Base-by-base conservation (phyloP, 2,113 vertebrate species). In the Pelobates fuscus region DNA sequence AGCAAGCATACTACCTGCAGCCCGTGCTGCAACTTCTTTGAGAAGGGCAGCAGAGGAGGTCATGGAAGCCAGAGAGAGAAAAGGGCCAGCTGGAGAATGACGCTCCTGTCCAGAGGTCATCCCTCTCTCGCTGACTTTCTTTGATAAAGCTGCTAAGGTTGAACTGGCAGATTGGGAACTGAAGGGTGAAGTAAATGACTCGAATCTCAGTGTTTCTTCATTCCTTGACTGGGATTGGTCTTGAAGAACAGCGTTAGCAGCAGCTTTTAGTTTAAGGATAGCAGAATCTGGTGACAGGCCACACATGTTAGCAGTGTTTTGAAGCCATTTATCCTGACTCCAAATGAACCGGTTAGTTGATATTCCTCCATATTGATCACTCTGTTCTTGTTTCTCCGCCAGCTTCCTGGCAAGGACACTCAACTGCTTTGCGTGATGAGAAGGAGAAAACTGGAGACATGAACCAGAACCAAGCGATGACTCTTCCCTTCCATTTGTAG, bases 91-190 rank as follows among this genome's bases (percentile, higher is more conserved):
- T 0, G 95, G 92, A 82, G 92, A 88, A 0, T 92, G 92, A 81
- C 95, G 94, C 65, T 98, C 96, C 81, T 86, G 94, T 20, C 88
- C 89, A 1, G 91, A 91, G 60, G 91, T 91, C 85, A 96, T 88
- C 81, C 93, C 94, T 81, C 97, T 89, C 87, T 99, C 96, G 6
- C 96, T 98, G 81, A 98, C 97, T 89, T 99, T 99, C 93, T 99
- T 99, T 86, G 97, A 99, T 78, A 99, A 88, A 20, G 97, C 97
- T 46, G 97, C 97, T 67, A 99, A 88, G 0, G 97, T 98, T 78
- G 97, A 99, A 84, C 97, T 99, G 78, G 97, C 97, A 2, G 97
- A 99, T 90, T 99, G 97, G 0, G 96, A 94, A 89, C 93, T 98
- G 80, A 98, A 98, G 18, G 96, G 96, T 3, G 97, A 97, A 70